Base-by-base conservation (phyloP, 2,797 vertebrate genomes). In the Karalla daura region DNA sequence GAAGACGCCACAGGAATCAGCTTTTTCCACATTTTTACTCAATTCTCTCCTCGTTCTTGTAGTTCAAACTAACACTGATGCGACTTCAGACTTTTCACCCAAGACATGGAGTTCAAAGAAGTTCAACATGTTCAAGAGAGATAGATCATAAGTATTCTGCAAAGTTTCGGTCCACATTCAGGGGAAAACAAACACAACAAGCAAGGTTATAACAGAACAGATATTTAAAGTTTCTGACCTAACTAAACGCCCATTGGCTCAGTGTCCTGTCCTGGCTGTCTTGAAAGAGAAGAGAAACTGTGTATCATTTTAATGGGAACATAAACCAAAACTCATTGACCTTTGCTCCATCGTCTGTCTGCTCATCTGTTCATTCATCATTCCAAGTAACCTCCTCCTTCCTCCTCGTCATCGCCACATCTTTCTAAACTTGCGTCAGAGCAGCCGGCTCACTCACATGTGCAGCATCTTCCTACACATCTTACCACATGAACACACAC, bases 361-460 rank as follows among this genome's bases (percentile, higher is more conserved):
- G 35, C 8, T 44, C 43, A 28, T 30, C 0, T 30, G 18, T 51
- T 25, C 35, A 50, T 40, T 53, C 39, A 65, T 63, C 30, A 15
- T 20, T 25, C 5, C 40, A 46, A 45, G 59, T 4, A 2, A 56
- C 70, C 56, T 78, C 76, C 65, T 73, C 44, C 37, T 24, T 55
- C 64, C 49, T 74, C 45, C 45, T 74, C 45, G 43, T 52, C 49
- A 47, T 51, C 1, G 12, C 41, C 66, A 59, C 74, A 66, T 64
- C 76, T 72, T 76, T 39, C 12, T n/a, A 37, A 47, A 40, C 50
- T n/a, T n/a, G n/a, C n/a, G n/a, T n/a, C n/a, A n/a, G n/a, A n/a
- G n/a, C n/a, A n/a, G n/a, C 61, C 61, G 66, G 64, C 68, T 73
- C 39, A 43, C 62, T 63, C 28, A 25, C 10, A 23, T 12, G 0